A percentile compares a stretch with the other conserved stretches of the same genome.
These are phyloP conservation scores for Oedothorax gibbosus DNA, from an alignment of 1,140 invertebrate species.

Conservation along the genomic window DNA sequence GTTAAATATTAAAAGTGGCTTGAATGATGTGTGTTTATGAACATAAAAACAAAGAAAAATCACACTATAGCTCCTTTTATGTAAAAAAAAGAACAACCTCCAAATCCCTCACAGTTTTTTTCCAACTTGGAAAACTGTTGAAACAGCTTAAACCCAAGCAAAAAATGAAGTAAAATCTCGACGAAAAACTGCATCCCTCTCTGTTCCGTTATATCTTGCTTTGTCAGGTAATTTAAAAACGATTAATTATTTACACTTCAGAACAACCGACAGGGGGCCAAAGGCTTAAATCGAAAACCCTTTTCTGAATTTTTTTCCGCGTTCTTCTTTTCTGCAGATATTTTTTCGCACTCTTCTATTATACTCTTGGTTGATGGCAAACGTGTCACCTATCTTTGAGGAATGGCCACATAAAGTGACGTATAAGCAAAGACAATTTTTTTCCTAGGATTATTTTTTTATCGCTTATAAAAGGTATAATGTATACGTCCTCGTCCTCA, in stretches of 20 bases:
- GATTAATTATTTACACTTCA: slow-evolving; percentile 51
- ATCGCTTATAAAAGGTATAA: slow-evolving; percentile 22
- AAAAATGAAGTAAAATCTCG: slow-evolving; percentile 1
- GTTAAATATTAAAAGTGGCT: no score
- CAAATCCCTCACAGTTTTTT: no score
- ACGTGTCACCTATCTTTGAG: slow-evolving; percentile 35
- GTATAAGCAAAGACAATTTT: slow-evolving; percentile 12
- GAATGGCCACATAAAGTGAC: slow-evolving; percentile 53
- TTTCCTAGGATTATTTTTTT: neutral
- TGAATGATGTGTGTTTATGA: no score
- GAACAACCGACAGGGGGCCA: slow-evolving; percentile 46
- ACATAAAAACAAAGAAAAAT: no score
- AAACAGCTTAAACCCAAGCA: no score
- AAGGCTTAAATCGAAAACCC: slow-evolving; percentile 36
- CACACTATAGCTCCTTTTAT: no score
- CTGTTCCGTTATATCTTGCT: slow-evolving; percentile 41
- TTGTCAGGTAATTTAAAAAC: slow-evolving; percentile 55
- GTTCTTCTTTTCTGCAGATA: slow-evolving; percentile 1
- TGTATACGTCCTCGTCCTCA: slow-evolving; percentile 19
- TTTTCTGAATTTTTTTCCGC: slow-evolving; percentile 4
- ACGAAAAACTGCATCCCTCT: slow-evolving; percentile 21
- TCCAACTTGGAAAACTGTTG: no score
- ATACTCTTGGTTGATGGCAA: slow-evolving; percentile 29
- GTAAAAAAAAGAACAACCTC: no score
- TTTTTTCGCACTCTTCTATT: slow-evolving; percentile 48